Conservation (phyloP, 2,113 vertebrate genomes). For the Laticauda colubrina region DNA sequence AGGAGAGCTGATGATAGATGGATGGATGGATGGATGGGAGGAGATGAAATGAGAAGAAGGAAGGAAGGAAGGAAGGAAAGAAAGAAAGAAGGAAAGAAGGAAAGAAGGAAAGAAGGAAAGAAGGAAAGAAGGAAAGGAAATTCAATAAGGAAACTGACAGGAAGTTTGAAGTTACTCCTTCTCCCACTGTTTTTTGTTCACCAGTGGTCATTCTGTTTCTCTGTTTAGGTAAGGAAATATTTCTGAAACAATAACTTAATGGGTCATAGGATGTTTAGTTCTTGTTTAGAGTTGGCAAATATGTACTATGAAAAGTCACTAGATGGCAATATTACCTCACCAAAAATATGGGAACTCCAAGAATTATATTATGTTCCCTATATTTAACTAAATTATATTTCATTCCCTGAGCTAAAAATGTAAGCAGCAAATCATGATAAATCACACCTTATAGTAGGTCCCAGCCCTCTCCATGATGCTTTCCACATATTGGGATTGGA, state of each 20-base stretch:
- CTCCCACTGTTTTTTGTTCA: not conserved
- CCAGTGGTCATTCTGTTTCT: not conserved
- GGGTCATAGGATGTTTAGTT: not conserved
- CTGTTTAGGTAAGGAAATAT: not conserved
- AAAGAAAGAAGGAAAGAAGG: too few relatives aligned
- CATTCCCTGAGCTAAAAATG: not conserved
- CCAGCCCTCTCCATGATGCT: not conserved
- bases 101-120: too few relatives aligned
- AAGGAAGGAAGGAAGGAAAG: too few relatives aligned
- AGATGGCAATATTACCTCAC: constrained; percentile 62
- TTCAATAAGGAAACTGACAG: not conserved
- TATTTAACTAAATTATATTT: too few relatives aligned
- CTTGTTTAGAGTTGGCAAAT: not conserved
- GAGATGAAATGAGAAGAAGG: too few relatives aligned
- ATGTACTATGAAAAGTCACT: constrained; percentile 40
- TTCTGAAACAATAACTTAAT: not conserved
- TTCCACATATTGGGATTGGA: not conserved
- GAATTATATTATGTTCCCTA: not conserved
- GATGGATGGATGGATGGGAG: too few relatives aligned
- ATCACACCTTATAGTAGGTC: not conserved
- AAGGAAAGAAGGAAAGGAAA: not conserved
- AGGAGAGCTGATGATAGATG: too few relatives aligned
- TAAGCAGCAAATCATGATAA: not conserved
- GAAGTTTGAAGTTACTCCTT: not conserved
- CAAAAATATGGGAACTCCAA: not conserved